Evolutionary conservation across 2,888 invertebrate species (phyloP), one percentile per base, ranked within the genome.

Genomic region (Tetragonisca angustula): DNA sequence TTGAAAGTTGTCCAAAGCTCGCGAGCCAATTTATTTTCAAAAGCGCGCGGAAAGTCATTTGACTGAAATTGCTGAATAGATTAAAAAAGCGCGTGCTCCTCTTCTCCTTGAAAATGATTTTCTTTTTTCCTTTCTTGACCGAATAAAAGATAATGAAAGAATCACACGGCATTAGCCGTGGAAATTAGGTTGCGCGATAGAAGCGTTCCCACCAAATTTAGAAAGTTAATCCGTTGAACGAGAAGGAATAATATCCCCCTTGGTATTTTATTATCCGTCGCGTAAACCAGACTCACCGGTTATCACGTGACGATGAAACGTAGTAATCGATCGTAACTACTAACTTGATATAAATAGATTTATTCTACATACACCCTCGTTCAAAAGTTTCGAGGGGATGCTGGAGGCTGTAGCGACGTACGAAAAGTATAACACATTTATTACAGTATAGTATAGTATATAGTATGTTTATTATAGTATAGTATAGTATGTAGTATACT

Each of bases 181-280:
- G 27, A 49, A 76, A 74, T 79, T 59, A 73, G 56, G 21, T 78
- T 56, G 6, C 56, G 36, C 21, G 11, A 21, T 32, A 43, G 62
- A 52, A 24, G 62, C 17, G 50, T 24, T 71, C 27, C 24, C 52
- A 67, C 15, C 3, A 3, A 68, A 65, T 27, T 79, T 67, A 61
- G 68, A 36, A 73, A n/a, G 17, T 24, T 74, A 68, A 43, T 50
- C 19, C 73, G 32, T 59, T 67, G 52, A 73, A 79, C 3, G 73
- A 50, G 65, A 17, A 50, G n/a, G 65, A 56, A 72, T 50, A 68
- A 59, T 61, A 67, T 27, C 43, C 43, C 43, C 50, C n/a, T 36
- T 17, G 61, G 50, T 76, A 52, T 43, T 62, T 70, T 52, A 36
- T 56, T 56, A 4, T 24, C 17, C 24, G 36, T 43, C 2, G 32